phyloP scores from a whole-genome alignment of 2,113 vertebrate species.

The Brevimyrus niger region DNA sequence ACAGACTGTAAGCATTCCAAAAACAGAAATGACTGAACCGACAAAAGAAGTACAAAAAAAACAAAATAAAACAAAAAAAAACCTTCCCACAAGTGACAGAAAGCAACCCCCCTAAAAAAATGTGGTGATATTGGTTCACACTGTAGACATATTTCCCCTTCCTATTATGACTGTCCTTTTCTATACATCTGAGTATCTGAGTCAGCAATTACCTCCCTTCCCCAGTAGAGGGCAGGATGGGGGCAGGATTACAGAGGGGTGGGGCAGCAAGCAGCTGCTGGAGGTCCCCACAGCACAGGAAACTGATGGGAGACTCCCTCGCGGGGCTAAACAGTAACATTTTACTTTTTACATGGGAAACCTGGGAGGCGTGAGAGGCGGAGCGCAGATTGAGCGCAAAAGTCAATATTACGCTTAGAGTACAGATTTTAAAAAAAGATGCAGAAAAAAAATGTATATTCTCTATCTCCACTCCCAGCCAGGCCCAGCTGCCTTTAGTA shows the following conservation, averaged over 20 bases:
- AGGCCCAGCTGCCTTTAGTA: slow-evolving; percentile 21
- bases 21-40: slow-evolving; percentile 56
- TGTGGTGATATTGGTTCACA: slow-evolving; percentile 15
- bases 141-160: slow-evolving; percentile 15
- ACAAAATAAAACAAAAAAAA: slow-evolving; percentile 56
- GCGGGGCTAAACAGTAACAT: slow-evolving; percentile 35
- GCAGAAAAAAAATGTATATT: slow-evolving; percentile 19
- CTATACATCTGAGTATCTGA: not conserved
- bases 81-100: slow-evolving; percentile 49
- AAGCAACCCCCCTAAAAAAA: not conserved
- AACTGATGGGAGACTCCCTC: slow-evolving; percentile 24
- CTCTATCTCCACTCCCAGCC: slow-evolving; percentile 30
- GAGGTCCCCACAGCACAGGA: not conserved
- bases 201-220: not conserved
- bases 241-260: not conserved
- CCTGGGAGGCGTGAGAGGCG: slow-evolving; percentile 21
- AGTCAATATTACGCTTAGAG: slow-evolving; percentile 5
- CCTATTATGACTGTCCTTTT: not conserved
- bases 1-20: slow-evolving; percentile 66
- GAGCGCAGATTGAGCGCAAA: slow-evolving; percentile 20
- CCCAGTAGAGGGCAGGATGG: not conserved
- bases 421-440: not conserved
- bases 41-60: slow-evolving; percentile 55
- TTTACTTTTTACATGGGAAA: slow-evolving; percentile 49
- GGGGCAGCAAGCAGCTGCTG: not conserved